Base-by-base conservation (phyloP, 2,888 invertebrate genomes). In the Cephalotes varians region DNA sequence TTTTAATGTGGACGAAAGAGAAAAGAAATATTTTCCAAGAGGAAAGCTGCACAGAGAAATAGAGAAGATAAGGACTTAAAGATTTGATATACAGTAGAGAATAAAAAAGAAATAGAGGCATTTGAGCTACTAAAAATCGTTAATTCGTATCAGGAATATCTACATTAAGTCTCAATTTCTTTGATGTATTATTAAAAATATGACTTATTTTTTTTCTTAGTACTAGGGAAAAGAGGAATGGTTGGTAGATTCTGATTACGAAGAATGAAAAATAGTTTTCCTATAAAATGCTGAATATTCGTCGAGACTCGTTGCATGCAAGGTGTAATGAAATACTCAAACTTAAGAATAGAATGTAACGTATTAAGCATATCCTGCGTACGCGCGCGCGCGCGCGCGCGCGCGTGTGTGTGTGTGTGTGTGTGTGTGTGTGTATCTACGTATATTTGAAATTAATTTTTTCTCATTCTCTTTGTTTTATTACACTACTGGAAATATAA, bases 401-500 rank as follows among this genome's bases (percentile, higher is more conserved):
- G n/a, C n/a, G n/a, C n/a, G n/a, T 49, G 25, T 25, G 25, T n/a
- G n/a, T 18, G 25, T 21, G 9, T 58, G 0, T 31, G 28, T 2
- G n/a, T 49, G 25, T 25, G 25, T n/a, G n/a, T 18, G 25, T 21
- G 9, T 58, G 0, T 31, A 40, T 2, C n/a, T 31, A 12, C 9
- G 4, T 15, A 34, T 18, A n/a, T 10, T 65, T 28, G 15, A 54
- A 74, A 64, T 37, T n/a, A n/a, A n/a, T n/a, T n/a, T n/a, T n/a
- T n/a, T n/a, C n/a, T n/a, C n/a, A n/a, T n/a, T n/a, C n/a, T n/a
- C n/a, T n/a, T n/a, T 21, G 37, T 44, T 51, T 4, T n/a, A 76
- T 65, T 25, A 25, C 49, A 51, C 37, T 76, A 76, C n/a, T 64
- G 21, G 51, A 51, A 65, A 76, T 76, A 64, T 49, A 65, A 65